Evolutionary conservation across 2,797 vertebrate genomes (phyloP).

Genomic region (Scolopax bukidnonensis): DNA sequence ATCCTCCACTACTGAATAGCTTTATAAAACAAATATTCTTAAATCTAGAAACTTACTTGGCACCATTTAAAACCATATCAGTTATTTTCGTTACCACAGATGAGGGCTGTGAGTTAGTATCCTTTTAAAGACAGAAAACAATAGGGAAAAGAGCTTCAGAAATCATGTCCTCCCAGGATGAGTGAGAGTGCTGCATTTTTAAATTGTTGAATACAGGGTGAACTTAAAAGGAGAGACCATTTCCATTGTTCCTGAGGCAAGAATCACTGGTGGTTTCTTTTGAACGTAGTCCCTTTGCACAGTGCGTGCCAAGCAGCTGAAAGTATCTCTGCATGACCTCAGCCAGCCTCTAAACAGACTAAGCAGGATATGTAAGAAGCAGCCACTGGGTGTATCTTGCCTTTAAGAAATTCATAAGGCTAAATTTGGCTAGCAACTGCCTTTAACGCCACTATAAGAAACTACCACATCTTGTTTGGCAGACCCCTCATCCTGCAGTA

Average conservation of each 20-base stretch:
- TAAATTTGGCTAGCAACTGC: background rate
- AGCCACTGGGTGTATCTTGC: background rate
- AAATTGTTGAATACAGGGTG: background rate
- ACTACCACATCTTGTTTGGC: background rate
- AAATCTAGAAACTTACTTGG: background rate
- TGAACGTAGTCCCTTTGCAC: constrained; percentile 34
- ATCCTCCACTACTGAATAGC: background rate
- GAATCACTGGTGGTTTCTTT: constrained; percentile 29
- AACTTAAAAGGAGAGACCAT: constrained; percentile 33
- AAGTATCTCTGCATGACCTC: constrained; percentile 41
- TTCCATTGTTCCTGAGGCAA: constrained; percentile 45
- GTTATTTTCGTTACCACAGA: background rate
- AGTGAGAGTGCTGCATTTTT: background rate
- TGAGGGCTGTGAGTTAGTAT: background rate
- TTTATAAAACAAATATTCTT: background rate
- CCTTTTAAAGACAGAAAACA: constrained; percentile 7
- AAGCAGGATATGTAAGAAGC: background rate
- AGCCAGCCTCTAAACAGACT: constrained; percentile 26
- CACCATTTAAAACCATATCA: background rate
- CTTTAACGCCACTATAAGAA: background rate
- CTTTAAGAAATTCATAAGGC: constrained; percentile 10
- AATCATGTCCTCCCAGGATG: background rate
- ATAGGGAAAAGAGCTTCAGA: background rate
- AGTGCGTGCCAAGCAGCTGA: constrained; percentile 29
- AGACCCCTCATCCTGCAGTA: background rate